Conservation (phyloP, 2,113 vertebrate species). For the Microtus richardsoni region DNA sequence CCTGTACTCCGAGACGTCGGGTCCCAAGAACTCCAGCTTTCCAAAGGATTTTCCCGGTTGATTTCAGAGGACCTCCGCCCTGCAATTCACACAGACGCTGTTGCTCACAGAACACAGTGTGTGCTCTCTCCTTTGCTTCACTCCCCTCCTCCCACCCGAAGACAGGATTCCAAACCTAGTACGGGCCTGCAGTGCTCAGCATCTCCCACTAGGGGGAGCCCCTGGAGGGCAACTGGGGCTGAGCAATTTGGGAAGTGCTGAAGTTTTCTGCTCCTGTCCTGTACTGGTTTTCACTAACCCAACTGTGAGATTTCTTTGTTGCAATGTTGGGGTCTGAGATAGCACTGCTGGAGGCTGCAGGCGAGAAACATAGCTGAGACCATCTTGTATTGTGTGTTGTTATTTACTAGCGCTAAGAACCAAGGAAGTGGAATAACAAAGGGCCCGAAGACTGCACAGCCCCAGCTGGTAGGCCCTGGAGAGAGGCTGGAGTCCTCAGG, state of each 20-base stretch:
- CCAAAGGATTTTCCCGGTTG: neutral
- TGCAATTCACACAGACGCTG: neutral
- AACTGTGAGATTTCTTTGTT: constrained; percentile 79
- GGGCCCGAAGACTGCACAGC: constrained; percentile 6
- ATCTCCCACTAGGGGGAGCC: constrained; percentile 80
- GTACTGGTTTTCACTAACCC: constrained; percentile 65
- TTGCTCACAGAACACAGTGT: neutral
- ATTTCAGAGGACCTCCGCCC: neutral
- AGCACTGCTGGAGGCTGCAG: constrained; percentile 59
- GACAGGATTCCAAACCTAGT: neutral
- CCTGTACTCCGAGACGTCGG: neutral
- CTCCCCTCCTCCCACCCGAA: neutral
- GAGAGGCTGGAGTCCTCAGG: neutral
- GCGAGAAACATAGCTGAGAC: neutral
- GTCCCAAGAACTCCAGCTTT: neutral
- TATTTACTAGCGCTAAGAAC: constrained; percentile 23
- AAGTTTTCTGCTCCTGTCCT: constrained; percentile 77
- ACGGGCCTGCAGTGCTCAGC: constrained; percentile 54
- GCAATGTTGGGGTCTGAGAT: constrained; percentile 65
- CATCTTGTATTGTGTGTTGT: neutral
- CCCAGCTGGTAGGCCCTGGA: constrained; percentile 59
- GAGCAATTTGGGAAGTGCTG: constrained; percentile 60
- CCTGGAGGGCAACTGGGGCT: constrained; percentile 72
- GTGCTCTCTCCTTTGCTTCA: neutral
- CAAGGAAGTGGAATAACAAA: constrained; percentile 54